These are phyloP conservation scores for Micromys minutus DNA, from an alignment of 2,113 vertebrate species.

Conservation along the genomic window DNA sequence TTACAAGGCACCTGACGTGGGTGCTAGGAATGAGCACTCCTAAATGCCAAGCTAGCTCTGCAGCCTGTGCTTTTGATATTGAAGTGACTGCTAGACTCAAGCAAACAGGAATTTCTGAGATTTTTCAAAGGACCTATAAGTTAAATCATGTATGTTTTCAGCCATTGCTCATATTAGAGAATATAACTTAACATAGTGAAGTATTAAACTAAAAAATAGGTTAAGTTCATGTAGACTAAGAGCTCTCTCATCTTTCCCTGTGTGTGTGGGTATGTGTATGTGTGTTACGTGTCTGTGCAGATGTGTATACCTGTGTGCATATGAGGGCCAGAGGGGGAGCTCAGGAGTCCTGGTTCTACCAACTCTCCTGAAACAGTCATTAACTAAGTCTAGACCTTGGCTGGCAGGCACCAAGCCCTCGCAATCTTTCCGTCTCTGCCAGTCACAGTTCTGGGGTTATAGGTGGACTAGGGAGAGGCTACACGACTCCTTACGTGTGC, in stretches of 20 bases:
- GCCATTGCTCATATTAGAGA: background rate
- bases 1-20: background rate
- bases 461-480: background rate
- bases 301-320: background rate
- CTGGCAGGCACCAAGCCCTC: background rate
- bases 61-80: background rate
- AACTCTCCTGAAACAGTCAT: background rate
- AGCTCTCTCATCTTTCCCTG: background rate
- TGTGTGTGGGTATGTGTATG: no score
- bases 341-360: background rate
- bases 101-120: background rate
- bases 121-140: background rate
- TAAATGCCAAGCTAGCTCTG: background rate
- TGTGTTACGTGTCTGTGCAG: background rate
- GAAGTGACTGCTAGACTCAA: background rate
- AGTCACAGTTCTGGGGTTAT: background rate
- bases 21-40: background rate
- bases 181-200: background rate
- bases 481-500: background rate
- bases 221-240: background rate
- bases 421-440: background rate
- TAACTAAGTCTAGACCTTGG: background rate
- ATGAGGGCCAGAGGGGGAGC: background rate
- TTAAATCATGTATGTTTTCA: conserved; percentile 13
- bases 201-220: conserved; percentile 36